Evolutionary conservation across 1,140 invertebrate genomes (phyloP).

Genomic region (Homalodisca vitripennis): DNA sequence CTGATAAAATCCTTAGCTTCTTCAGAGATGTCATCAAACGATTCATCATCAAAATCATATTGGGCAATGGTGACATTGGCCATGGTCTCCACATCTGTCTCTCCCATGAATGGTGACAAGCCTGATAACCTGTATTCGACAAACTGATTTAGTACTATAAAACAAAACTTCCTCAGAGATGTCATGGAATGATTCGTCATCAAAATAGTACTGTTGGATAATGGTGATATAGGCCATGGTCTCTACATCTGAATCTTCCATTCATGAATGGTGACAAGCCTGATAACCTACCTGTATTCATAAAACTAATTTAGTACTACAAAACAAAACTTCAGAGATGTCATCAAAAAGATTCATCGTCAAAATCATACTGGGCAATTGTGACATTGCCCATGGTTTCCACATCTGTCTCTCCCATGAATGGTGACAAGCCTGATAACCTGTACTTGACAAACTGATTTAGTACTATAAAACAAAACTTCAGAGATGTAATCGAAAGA

Average conservation of each 20-base stretch:
- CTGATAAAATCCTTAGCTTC: slow-evolving; percentile 92
- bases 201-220: slow-evolving; percentile 93
- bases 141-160: too few species aligned
- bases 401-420: slow-evolving; percentile 96
- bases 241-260: slow-evolving; percentile 95
- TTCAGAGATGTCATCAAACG: slow-evolving; percentile 87
- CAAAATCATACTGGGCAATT: slow-evolving; percentile 92
- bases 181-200: slow-evolving; percentile 89
- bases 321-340: slow-evolving; percentile 86
- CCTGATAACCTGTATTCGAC: slow-evolving; percentile 79
- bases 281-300: too few species aligned
- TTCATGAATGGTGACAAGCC: slow-evolving; percentile 97
- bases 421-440: slow-evolving; percentile 94
- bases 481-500: slow-evolving; percentile 89
- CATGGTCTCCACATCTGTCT: slow-evolving; percentile 96
- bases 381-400: slow-evolving; percentile 98
- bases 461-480: too few species aligned
- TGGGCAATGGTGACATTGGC: slow-evolving; percentile 93
- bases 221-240: slow-evolving; percentile 97
- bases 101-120: slow-evolving; percentile 97
- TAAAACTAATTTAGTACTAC: too few species aligned
- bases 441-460: too few species aligned
- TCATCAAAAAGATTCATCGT: slow-evolving; percentile 91
- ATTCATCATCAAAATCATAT: slow-evolving; percentile 94
- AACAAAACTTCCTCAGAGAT: slow-evolving; percentile 89